A percentile compares a stretch with the other conserved stretches of the same genome.
Conservation (phyloP, 2,797 vertebrate species). For the Eulemur coronatus region DNA sequence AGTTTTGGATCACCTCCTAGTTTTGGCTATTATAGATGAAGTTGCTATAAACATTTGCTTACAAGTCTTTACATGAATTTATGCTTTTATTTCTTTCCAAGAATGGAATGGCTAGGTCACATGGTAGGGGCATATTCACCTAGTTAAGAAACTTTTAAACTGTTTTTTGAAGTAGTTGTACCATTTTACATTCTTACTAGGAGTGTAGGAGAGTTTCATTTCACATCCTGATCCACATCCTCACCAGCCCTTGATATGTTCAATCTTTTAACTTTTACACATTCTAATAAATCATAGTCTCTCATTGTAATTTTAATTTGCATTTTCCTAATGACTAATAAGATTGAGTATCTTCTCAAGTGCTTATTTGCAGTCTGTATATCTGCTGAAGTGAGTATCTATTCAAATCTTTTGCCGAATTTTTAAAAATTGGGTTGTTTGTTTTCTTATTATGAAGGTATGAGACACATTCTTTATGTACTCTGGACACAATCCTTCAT, state of each 20-base stretch:
- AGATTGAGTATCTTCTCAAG: not conserved
- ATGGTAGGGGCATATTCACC: not conserved
- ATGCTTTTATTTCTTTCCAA: constrained; percentile 46
- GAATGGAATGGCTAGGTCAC: not conserved
- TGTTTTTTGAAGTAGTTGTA: not conserved
- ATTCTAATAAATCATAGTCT: not conserved
- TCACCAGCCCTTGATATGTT: not conserved
- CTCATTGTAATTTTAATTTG: constrained; percentile 23
- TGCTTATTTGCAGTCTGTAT: not conserved
- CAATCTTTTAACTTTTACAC: not conserved
- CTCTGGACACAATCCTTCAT: not conserved
- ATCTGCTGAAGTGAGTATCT: not conserved
- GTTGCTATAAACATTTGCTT: not conserved
- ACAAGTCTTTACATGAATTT: constrained; percentile 21
- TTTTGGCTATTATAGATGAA: constrained; percentile 35
- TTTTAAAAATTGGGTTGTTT: not conserved
- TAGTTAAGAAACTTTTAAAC: not conserved
- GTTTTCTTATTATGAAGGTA: constrained; percentile 2
- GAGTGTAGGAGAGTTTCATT: not conserved
- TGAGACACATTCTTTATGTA: not conserved
- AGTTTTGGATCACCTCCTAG: constrained; percentile 47
- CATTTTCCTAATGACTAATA: not conserved
- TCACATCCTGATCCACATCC: not conserved
- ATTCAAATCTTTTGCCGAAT: not conserved
- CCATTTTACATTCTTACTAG: not conserved